Evolutionary conservation across 2,797 vertebrate genomes (phyloP).

Genomic region (Leuciscus waleckii): DNA sequence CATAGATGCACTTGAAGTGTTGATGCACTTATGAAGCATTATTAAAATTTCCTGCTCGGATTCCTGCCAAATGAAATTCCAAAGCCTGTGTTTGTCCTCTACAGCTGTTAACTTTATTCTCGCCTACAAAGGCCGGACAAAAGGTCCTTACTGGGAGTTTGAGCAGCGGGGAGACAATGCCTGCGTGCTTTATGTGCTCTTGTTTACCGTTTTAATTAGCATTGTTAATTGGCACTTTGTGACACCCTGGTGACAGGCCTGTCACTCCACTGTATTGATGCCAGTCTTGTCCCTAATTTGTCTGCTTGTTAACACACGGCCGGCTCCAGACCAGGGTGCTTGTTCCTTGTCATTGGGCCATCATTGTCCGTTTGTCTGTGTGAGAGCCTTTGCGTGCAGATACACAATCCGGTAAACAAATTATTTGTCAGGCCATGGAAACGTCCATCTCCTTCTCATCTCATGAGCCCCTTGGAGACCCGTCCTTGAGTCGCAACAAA

Average conservation of each 20-base stretch:
- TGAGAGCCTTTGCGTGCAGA: conserved; percentile 69
- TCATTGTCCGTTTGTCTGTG: conserved; percentile 74
- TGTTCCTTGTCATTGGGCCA: conserved; percentile 78
- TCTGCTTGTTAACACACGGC: conserved; percentile 79
- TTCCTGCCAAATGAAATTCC: conserved; percentile 1
- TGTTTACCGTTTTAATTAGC: conserved; percentile 95
- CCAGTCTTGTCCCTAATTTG: conserved; percentile 76
- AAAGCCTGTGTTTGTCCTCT: conserved; percentile 57
- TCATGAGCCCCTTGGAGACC: conserved; percentile 66
- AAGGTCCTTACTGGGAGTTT: conserved; percentile 64
- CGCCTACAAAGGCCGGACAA: conserved; percentile 64
- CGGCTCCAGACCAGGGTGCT: conserved; percentile 66
- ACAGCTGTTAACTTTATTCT: conserved; percentile 66
- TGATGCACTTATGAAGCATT: conserved; percentile 25
- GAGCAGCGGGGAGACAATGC: conserved; percentile 71
- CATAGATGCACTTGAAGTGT: conserved; percentile 14
- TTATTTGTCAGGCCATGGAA: conserved; percentile 63
- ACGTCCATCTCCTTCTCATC: conserved; percentile 64
- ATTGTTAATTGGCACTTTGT: conserved; percentile 95
- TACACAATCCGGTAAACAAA: conserved; percentile 82
- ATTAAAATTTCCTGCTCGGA: conserved; percentile 7
- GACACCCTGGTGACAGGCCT: conserved; percentile 89
- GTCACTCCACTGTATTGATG: conserved; percentile 82
- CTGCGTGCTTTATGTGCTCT: conserved; percentile 79
- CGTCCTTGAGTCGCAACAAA: conserved; percentile 80